A percentile compares a stretch with the other conserved stretches of the same genome.
Evolutionary conservation across 1,140 invertebrate genomes (phyloP).

Genomic region (Drosophila pandora): DNA sequence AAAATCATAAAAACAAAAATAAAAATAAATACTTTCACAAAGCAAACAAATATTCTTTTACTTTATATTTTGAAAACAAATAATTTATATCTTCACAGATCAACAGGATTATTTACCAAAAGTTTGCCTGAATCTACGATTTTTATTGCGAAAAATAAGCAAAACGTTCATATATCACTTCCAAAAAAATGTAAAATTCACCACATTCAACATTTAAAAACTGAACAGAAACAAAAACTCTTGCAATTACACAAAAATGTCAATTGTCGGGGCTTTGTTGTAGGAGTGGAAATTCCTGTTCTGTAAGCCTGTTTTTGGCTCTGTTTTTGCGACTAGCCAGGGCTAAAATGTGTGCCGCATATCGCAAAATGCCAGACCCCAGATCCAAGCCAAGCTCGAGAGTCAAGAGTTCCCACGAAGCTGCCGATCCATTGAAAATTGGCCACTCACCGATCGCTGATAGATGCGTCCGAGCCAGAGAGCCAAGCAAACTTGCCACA

Average conservation of each 20-base stretch:
- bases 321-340: conserved; percentile 47
- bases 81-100: no score
- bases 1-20: conserved; percentile 55
- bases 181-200: background rate
- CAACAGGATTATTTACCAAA: no score
- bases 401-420: conserved; percentile 74
- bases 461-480: conserved; percentile 58
- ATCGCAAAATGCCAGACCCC: conserved; percentile 64
- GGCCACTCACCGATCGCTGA: conserved; percentile 55
- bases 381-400: conserved; percentile 20
- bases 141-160: background rate
- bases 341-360: conserved; percentile 70
- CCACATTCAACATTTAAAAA: conserved; percentile 8
- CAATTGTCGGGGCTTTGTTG: conserved; percentile 66
- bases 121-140: no score
- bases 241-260: conserved; percentile 69
- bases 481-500: conserved; percentile 19
- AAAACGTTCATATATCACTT: background rate
- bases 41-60: background rate
- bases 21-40: background rate
- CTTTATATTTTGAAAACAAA: background rate
- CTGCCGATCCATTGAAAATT: conserved; percentile 56
- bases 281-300: conserved; percentile 82
- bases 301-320: conserved; percentile 70
- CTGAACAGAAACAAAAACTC: conserved; percentile 25